Evolutionary conservation across 2,888 invertebrate species (phyloP).

Genomic region (Phyllotreta cruciferae): DNA sequence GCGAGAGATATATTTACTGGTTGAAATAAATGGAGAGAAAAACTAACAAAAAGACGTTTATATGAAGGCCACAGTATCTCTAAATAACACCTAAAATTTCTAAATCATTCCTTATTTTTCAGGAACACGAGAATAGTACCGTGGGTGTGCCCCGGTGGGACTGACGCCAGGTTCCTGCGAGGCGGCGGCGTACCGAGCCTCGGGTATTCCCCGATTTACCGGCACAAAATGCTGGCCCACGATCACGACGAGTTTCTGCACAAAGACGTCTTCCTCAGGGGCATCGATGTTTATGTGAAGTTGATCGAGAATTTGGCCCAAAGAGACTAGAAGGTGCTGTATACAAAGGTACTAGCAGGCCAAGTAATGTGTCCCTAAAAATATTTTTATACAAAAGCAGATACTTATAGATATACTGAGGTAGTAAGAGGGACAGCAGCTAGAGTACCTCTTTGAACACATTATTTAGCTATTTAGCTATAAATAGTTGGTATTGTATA

Average conservation of each 20-base stretch:
- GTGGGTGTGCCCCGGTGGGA: constrained; percentile 85
- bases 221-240: constrained; percentile 82
- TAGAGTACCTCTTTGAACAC: too few species aligned
- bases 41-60: background rate
- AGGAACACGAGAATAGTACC: constrained; percentile 65
- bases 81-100: too few species aligned
- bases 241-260: constrained; percentile 87
- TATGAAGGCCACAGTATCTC: too few species aligned
- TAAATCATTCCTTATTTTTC: constrained; percentile 29
- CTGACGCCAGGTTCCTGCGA: constrained; percentile 85
- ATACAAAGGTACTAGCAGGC: too few species aligned
- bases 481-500: too few species aligned
- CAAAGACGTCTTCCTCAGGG: constrained; percentile 76
- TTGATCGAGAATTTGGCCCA: constrained; percentile 71
- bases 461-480: too few species aligned
- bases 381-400: too few species aligned
- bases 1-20: constrained; percentile 18
- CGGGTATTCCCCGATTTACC: constrained; percentile 88
- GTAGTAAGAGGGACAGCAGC: too few species aligned
- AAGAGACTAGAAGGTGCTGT: constrained; percentile 11
- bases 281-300: constrained; percentile 79
- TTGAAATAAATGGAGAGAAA: constrained; percentile 20
- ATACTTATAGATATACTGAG: too few species aligned
- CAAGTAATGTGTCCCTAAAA: too few species aligned
- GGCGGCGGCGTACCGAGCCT: constrained; percentile 78